These are phyloP conservation scores for Ciona savignyi DNA, from an alignment of 23 tunicate species.

Conservation along the genomic window DNA sequence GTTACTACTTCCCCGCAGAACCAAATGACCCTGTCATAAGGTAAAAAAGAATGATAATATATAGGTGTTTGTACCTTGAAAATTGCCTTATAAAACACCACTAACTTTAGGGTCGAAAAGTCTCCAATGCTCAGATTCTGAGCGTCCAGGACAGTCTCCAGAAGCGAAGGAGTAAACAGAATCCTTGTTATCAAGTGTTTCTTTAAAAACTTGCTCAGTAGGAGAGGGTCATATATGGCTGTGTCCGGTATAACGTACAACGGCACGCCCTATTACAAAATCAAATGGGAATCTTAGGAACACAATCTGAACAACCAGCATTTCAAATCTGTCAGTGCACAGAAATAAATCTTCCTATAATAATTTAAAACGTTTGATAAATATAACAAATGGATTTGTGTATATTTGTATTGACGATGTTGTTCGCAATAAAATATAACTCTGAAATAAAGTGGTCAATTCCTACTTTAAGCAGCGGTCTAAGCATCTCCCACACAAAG, in stretches of 20 bases:
- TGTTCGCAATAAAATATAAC: too few species aligned
- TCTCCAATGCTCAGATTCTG: conserved; percentile 34
- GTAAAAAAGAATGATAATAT: too few species aligned
- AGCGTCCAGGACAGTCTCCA: conserved; percentile 81
- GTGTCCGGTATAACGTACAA: conserved; percentile 82
- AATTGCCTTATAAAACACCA: too few species aligned
- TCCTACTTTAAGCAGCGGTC: conserved; percentile 72
- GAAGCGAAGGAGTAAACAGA: conserved; percentile 85
- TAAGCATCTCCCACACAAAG: conserved; percentile 87
- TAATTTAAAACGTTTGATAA: too few species aligned
- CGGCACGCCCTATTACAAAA: conserved; percentile 47
- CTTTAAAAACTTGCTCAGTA: conserved; percentile 58
- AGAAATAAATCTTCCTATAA: too few species aligned
- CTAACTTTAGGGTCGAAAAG: conserved; percentile 52
- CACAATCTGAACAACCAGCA: too few species aligned
- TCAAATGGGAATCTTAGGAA: background rate
- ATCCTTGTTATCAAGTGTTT: conserved; percentile 53
- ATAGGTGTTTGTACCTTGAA: too few species aligned
- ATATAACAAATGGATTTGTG: too few species aligned
- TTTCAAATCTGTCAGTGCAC: too few species aligned
- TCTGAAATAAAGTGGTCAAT: too few species aligned
- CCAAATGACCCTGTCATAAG: conserved; percentile 83
- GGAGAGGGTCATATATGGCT: conserved; percentile 77
- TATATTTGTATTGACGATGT: too few species aligned
- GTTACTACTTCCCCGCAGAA: conserved; percentile 95